Conservation (phyloP, 2,888 invertebrate species). For the Apamea epomidion region DNA sequence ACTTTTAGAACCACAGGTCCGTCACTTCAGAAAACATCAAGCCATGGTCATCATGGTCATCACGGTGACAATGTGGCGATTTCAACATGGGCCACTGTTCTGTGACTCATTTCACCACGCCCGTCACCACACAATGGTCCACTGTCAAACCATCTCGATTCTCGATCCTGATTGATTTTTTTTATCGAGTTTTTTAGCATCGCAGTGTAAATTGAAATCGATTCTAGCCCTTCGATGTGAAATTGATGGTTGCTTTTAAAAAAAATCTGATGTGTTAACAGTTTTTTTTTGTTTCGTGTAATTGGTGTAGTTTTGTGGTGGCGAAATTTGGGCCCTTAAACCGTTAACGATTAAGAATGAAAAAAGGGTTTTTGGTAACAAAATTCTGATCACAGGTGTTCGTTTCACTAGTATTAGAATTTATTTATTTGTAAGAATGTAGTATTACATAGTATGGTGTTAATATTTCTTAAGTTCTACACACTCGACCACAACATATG, state of each 20-base stretch:
- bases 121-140: slow-evolving; percentile 83
- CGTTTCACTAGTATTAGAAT: background rate
- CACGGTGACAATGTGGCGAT: slow-evolving; percentile 81
- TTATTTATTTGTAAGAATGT: no score
- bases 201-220: slow-evolving; percentile 85
- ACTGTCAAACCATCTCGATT: slow-evolving; percentile 85
- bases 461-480: no score
- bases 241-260: slow-evolving; percentile 73
- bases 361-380: background rate
- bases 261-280: slow-evolving; percentile 66
- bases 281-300: slow-evolving; percentile 52
- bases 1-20: slow-evolving; percentile 75
- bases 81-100: slow-evolving; percentile 84
- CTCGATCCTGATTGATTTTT: slow-evolving; percentile 88
- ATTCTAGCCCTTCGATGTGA: slow-evolving; percentile 80
- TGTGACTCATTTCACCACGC: slow-evolving; percentile 84
- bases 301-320: slow-evolving; percentile 14
- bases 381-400: background rate
- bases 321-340: slow-evolving; percentile 22
- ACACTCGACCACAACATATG: no score
- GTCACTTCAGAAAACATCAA: slow-evolving; percentile 72
- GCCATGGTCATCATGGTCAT: slow-evolving; percentile 84
- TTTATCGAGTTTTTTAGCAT: slow-evolving; percentile 81
- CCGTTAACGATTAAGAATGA: background rate
- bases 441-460: no score